Conservation (phyloP, 1,140 invertebrate species). For the Sesamia nonagrioides region DNA sequence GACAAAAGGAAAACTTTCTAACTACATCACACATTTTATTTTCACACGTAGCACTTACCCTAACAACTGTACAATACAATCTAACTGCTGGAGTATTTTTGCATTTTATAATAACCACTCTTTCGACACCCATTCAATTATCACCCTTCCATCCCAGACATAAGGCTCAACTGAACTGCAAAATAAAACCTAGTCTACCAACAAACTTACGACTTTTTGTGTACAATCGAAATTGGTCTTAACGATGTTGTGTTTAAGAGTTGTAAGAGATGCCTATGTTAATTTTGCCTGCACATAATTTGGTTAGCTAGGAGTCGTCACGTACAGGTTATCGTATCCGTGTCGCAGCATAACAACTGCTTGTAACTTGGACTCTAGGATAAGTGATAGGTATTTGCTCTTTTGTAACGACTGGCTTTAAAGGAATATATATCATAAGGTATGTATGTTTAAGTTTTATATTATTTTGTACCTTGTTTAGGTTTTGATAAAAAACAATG, state of each 20-base stretch:
- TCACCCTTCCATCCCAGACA: not conserved
- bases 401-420: constrained; percentile 44
- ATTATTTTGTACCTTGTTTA: not conserved
- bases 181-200: constrained; percentile 8
- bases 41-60: constrained; percentile 24
- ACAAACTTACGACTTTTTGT: constrained; percentile 3
- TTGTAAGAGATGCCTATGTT: not conserved
- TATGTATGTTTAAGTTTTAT: not conserved
- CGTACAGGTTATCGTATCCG: constrained; percentile 50
- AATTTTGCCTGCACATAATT: constrained; percentile 47
- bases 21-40: constrained; percentile 37
- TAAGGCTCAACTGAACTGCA: constrained; percentile 17
- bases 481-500: too few relatives aligned
- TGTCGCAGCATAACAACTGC: constrained; percentile 55
- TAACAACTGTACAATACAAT: constrained; percentile 45
- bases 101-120: constrained; percentile 20
- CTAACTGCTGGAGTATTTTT: constrained; percentile 38
- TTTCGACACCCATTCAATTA: not conserved
- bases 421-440: constrained; percentile 32
- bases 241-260: not conserved
- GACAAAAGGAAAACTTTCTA: constrained; percentile 19
- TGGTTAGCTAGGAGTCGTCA: constrained; percentile 55
- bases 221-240: constrained; percentile 13
- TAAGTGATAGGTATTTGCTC: constrained; percentile 49
- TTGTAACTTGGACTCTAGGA: constrained; percentile 51